Conservation (phyloP, 2,113 vertebrate genomes). For the Vombatus ursinus region DNA sequence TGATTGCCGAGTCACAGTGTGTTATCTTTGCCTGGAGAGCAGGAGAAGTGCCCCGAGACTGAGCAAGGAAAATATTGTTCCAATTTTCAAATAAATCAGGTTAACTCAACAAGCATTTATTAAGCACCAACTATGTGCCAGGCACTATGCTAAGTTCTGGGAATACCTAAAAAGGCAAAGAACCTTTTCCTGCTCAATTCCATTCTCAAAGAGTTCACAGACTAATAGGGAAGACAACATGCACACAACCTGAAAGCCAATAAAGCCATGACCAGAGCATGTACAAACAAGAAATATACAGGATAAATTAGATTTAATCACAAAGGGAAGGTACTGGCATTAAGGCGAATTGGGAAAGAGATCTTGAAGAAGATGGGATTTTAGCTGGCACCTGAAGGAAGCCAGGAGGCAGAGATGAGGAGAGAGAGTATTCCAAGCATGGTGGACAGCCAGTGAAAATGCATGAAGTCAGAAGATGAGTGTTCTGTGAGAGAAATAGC, state of each 20-base stretch:
- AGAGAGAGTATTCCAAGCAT: not conserved
- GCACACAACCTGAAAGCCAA: not conserved
- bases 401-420: not conserved
- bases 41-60: not conserved
- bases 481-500: not conserved
- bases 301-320: not conserved
- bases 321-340: not conserved
- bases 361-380: not conserved
- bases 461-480: not conserved
- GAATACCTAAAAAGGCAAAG: not conserved
- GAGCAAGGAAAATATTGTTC: not conserved
- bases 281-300: not conserved
- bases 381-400: not conserved
- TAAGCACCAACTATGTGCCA: not conserved
- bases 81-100: not conserved
- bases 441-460: not conserved
- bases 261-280: not conserved
- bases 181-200: not conserved
- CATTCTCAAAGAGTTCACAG: not conserved
- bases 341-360: not conserved
- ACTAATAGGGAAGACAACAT: not conserved
- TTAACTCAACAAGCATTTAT: not conserved
- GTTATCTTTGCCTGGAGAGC: not conserved
- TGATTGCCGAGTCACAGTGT: not conserved
- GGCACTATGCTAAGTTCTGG: not conserved